Conservation (phyloP, 2,113 vertebrate genomes). For the Peromyscus maniculatus region DNA sequence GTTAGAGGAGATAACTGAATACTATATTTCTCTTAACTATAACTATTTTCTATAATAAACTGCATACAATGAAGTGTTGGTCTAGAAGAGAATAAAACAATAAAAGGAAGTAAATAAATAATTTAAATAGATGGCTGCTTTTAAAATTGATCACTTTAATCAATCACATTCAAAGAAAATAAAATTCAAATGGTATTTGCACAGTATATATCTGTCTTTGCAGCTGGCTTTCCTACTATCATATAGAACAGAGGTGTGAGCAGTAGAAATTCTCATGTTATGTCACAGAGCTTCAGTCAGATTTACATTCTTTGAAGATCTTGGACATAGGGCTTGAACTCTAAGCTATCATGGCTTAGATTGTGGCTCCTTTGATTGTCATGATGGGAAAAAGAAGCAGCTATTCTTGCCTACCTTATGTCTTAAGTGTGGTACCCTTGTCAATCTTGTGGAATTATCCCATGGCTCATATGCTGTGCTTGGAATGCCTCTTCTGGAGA, state of each 20-base stretch:
- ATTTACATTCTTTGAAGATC: constrained; percentile 94
- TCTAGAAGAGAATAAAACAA: too few relatives aligned
- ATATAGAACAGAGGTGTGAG: constrained; percentile 75
- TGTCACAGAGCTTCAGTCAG: constrained; percentile 79
- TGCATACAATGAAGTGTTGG: too few relatives aligned
- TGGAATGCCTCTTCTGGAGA: constrained; percentile 94
- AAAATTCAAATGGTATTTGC: constrained; percentile 54
- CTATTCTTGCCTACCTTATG: constrained; percentile 95
- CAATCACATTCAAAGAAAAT: constrained; percentile 65
- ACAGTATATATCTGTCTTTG: constrained; percentile 80
- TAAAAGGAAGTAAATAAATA: too few relatives aligned
- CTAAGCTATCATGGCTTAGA: constrained; percentile 91
- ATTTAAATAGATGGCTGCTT: too few relatives aligned
- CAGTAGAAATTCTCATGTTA: constrained; percentile 84
- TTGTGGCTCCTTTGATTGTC: constrained; percentile 92
- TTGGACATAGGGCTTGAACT: constrained; percentile 95
- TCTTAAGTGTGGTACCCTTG: constrained; percentile 94
- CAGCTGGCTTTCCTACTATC: constrained; percentile 81
- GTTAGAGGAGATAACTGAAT: too few relatives aligned
- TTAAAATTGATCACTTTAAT: too few relatives aligned
- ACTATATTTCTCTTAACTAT: too few relatives aligned
- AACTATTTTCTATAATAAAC: too few relatives aligned
- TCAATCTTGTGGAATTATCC: constrained; percentile 92
- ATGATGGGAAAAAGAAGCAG: constrained; percentile 94
- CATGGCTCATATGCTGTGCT: constrained; percentile 92